Evolutionary conservation across 2,797 vertebrate species (phyloP), one percentile per base, ranked within the genome.

Genomic region (Chiloscyllium punctatum): DNA sequence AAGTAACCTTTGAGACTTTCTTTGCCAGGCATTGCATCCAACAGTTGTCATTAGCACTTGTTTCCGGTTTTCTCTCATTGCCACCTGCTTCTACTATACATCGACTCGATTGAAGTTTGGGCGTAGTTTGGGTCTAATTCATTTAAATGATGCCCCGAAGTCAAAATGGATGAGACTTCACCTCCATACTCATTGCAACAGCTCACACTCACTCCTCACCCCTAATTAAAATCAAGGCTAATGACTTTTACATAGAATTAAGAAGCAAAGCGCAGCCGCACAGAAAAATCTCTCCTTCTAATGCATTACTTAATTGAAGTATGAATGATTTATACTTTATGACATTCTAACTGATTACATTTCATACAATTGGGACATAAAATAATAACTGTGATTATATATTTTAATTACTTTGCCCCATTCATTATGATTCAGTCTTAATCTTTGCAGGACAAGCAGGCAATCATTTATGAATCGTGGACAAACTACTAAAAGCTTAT

Each of bases 281-380:
- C n/a, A 72, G 23, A 94, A 94, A 51, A 91, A 68, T 37, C 66
- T 95, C 69, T 30, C 5, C 48, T 72, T 94, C 66, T 72, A 21
- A 77, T 95, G 48, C 71, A 95, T 74, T 95, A 95, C 71, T 77
- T 53, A 95, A 95, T 95, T 95, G 69, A 95, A 77, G 71, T 95
- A 53, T 74, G 71, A 95, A 95, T 95, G 94, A 95, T 95, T 95
- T 95, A 95, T 95, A 95, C 53, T 95, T 18, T 95, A 23, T 51
- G 68, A 71, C 68, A 95, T 77, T 95, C 94, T 74, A 95, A 77
- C 71, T 95, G 71, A 95, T 95, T 95, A 53, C 94, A 95, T 95
- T 95, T 95, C 30, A 72, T 95, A 95, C 71, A 95, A 72, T 53
- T 77, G 94, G 94, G 94, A 77, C 71, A 95, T 95, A 95, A 95